A percentile compares a stretch with the other conserved stretches of the same genome.
These are phyloP conservation scores for Shinisaurus crocodilurus DNA, from an alignment of 2,113 vertebrate genomes.

Conservation along the genomic window DNA sequence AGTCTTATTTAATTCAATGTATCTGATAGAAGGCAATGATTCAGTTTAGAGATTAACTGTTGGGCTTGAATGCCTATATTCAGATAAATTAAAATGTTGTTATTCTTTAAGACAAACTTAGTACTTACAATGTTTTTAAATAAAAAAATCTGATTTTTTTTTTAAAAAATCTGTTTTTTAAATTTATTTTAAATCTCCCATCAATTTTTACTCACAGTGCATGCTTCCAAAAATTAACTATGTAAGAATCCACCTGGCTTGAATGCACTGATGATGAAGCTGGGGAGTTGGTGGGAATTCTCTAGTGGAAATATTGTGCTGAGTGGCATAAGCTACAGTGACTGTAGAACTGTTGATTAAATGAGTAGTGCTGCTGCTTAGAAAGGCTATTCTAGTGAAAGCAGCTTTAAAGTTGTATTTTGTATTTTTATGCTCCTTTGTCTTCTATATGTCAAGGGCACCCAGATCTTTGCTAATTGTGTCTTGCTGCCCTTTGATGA, in stretches of 20 bases:
- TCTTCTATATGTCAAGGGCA: neutral
- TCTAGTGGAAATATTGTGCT: neutral
- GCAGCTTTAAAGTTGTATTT: neutral
- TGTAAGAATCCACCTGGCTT: neutral
- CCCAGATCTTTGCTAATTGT: neutral
- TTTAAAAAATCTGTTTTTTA: no score
- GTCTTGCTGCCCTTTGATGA: constrained; percentile 24
- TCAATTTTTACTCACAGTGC: neutral
- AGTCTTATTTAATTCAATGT: no score
- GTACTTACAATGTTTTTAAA: no score
- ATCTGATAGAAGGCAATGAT: no score
- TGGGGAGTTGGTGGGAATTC: neutral
- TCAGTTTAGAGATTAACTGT: no score
- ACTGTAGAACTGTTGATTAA: neutral
- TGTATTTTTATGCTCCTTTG: neutral
- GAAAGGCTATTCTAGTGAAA: neutral
- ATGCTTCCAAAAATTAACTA: neutral
- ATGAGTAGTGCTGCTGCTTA: neutral
- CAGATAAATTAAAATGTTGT: no score
- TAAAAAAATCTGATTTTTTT: no score
- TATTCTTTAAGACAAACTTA: no score
- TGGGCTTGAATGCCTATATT: no score
- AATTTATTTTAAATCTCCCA: no score
- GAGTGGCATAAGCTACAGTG: neutral
- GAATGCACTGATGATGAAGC: neutral